Evolutionary conservation across 1,140 invertebrate species (phyloP).

Genomic region (Delia radicum): DNA sequence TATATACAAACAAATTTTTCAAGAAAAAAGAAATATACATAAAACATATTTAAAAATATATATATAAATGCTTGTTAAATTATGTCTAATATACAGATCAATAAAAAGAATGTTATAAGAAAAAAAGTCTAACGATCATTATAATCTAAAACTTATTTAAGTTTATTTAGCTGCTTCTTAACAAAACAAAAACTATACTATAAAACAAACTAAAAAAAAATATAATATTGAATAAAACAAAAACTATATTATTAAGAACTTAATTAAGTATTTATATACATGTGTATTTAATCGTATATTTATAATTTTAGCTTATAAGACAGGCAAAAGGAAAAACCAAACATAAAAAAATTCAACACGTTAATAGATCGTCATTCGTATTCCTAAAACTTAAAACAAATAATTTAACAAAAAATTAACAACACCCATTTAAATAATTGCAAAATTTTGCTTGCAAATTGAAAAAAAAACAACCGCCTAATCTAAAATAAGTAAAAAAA

Average conservation of each 20-base stretch:
- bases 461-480: slow-evolving; percentile 12
- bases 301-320: slow-evolving; percentile 23
- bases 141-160: not conserved
- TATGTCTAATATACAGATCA: not conserved
- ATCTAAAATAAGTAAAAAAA: not conserved
- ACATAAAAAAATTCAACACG: not conserved
- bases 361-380: slow-evolving; percentile 18
- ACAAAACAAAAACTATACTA: not conserved
- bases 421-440: slow-evolving; percentile 11
- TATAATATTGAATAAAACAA: not conserved
- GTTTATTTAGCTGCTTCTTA: slow-evolving; percentile 15
- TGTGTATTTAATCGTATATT: slow-evolving; percentile 21
- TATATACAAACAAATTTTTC: not conserved
- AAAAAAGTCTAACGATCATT: not conserved
- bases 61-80: not conserved
- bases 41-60: not conserved
- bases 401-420: not conserved
- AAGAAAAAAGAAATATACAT: not conserved
- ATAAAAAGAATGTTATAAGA: not conserved
- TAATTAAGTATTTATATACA: slow-evolving; percentile 20
- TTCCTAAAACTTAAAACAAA: not conserved
- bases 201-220: not conserved
- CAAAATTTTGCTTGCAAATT: slow-evolving; percentile 23
- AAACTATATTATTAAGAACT: slow-evolving; percentile 1
- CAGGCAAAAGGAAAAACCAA: not conserved